phyloP scores from a whole-genome alignment of 2,888 invertebrate species.

The Agonum fuliginosum region DNA sequence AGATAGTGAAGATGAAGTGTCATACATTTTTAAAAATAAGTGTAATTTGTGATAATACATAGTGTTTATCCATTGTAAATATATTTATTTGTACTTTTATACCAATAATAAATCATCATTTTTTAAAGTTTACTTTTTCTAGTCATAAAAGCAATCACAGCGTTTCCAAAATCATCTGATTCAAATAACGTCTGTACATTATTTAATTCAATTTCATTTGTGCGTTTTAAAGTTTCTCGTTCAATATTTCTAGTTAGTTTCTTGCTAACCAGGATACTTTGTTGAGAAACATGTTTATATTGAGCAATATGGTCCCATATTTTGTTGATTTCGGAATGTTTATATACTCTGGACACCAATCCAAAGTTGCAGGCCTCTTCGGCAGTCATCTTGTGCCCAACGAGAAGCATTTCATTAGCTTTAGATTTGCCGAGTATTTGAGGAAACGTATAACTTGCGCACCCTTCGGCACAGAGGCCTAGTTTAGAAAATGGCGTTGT shows the following conservation, averaged over 20 bases:
- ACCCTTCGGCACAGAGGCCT: constrained; percentile 92
- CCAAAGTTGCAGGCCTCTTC: constrained; percentile 85
- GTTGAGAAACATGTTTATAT: constrained; percentile 70
- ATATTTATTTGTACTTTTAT: too few relatives aligned
- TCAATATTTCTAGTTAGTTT: constrained; percentile 41
- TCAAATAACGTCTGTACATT: constrained; percentile 13
- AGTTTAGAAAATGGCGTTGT: constrained; percentile 90
- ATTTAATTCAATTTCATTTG: constrained; percentile 51
- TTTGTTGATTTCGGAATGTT: constrained; percentile 77
- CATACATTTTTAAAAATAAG: constrained; percentile 58
- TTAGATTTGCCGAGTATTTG: constrained; percentile 87
- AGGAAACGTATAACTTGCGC: constrained; percentile 91
- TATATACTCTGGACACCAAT: constrained; percentile 87
- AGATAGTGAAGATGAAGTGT: constrained; percentile 2
- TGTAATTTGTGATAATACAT: constrained; percentile 30
- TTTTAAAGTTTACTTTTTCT: constrained; percentile 52
- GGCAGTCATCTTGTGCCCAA: constrained; percentile 79
- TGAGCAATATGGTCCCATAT: constrained; percentile 76
- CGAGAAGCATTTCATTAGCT: constrained; percentile 62
- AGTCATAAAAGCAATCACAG: constrained; percentile 10
- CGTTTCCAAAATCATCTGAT: constrained; percentile 51
- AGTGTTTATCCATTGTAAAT: too few relatives aligned
- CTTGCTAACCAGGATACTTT: constrained; percentile 44
- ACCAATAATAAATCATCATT: neutral
- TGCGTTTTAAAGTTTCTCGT: constrained; percentile 15